These are phyloP conservation scores for Sylvia borin DNA, from an alignment of 2,797 vertebrate genomes.

Conservation along the genomic window DNA sequence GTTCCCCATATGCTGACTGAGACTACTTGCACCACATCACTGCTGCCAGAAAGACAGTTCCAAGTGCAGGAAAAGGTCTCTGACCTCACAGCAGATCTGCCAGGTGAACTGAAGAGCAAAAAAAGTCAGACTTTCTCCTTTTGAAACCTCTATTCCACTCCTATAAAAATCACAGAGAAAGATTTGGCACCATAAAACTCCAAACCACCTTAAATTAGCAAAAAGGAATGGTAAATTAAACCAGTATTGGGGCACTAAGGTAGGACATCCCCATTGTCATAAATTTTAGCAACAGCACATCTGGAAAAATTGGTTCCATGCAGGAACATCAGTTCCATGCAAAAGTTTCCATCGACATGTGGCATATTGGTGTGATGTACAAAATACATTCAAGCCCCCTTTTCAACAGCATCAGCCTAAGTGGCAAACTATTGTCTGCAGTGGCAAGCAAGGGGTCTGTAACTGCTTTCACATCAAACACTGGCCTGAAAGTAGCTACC, in stretches of 20 bases:
- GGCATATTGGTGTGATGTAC: neutral
- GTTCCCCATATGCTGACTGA: neutral
- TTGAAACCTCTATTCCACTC: neutral
- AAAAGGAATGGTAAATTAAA: neutral
- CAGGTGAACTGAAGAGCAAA: neutral
- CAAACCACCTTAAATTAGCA: neutral
- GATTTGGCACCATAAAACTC: neutral
- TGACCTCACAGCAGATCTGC: neutral
- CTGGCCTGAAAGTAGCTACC: neutral
- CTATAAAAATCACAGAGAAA: neutral
- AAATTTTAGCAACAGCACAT: neutral
- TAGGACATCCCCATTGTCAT: neutral
- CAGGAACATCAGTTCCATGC: neutral
- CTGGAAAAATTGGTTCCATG: neutral
- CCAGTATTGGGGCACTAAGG: neutral
- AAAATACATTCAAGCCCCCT: neutral
- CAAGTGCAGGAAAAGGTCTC: neutral
- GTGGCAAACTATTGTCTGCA: neutral
- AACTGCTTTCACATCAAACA: neutral
- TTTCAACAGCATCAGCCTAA: neutral
- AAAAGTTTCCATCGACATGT: fast-evolving
- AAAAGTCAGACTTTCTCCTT: neutral
- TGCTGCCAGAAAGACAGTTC: neutral
- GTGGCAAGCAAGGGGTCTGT: neutral
- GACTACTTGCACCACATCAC: neutral